Evolutionary conservation across 2,888 invertebrate genomes (phyloP), one percentile per base, ranked within the genome.

Genomic region (Monoplex corrugatus): DNA sequence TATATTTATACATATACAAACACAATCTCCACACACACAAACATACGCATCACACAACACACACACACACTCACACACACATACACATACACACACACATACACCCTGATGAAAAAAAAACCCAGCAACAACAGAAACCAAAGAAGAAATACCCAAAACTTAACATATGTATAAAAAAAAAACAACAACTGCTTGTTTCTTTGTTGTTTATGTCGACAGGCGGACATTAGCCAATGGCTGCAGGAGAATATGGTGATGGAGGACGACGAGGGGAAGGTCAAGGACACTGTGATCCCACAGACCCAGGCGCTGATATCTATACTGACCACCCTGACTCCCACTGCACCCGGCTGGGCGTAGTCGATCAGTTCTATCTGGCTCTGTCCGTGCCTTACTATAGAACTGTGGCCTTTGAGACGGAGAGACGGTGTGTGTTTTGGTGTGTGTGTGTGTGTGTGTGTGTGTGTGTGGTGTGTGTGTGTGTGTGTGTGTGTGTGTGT

Each of bases 381-480:
- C 90, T 95, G 19, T 93, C 93, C 38, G 92, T 95, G 78, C 93
- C 94, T 89, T 95, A 94, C 91, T 95, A 94, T 93, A 92, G 93
- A 43, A 87, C 92, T 1, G 93, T 94, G 32, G 93, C 94, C 35
- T 91, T 95, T 50, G 92, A 92, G 50, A 89, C 94, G 32, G 95
- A 95, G 82, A 93, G 92, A 88, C 93, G 93, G 93, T n/a, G n/a
- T n/a, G n/a, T n/a, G n/a, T n/a, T n/a, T n/a, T n/a, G n/a, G n/a
- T n/a, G n/a, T n/a, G n/a, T 95, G 91, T 68, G 90, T n/a, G 38
- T 57, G 43, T 82, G 43, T 43, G 23, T 75, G 72, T 8, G 16
- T 16, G 35, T 16, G 5, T 35, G 35, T 32, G 16, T n/a, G n/a
- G n/a, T n/a, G n/a, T n/a, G n/a, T n/a, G n/a, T n/a, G n/a, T n/a